Conservation (phyloP, 2,888 invertebrate species). For the Pseudoips prasinana region DNA sequence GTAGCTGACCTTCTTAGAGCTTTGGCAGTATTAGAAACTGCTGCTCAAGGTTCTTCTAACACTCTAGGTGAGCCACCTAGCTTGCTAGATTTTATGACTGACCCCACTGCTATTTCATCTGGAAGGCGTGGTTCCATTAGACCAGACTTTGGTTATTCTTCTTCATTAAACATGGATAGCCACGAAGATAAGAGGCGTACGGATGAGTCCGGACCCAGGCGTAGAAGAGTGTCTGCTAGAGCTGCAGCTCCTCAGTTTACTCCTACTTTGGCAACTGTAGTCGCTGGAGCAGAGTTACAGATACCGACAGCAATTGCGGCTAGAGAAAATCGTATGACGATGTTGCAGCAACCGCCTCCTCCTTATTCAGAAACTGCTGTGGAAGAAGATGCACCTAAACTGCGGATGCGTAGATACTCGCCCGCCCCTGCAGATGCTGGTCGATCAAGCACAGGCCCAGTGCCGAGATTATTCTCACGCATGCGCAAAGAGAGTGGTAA, state of each 20-base stretch:
- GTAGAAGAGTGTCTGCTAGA: conserved; percentile 69
- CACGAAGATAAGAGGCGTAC: conserved; percentile 40
- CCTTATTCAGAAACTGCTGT: conserved; percentile 59
- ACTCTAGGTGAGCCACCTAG: conserved; percentile 43
- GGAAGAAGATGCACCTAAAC: conserved; percentile 50
- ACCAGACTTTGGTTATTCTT: conserved; percentile 56
- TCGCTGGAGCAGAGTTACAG: conserved; percentile 70
- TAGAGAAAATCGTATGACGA: conserved; percentile 69
- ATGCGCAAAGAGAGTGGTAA: conserved; percentile 64
- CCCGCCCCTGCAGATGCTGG: conserved; percentile 64
- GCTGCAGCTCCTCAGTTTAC: conserved; percentile 68
- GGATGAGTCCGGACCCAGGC: conserved; percentile 50
- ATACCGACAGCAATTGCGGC: conserved; percentile 64
- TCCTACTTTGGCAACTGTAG: conserved; percentile 71
- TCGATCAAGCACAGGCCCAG: conserved; percentile 59
- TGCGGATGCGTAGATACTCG: conserved; percentile 65
- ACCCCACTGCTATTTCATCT: conserved; percentile 36
- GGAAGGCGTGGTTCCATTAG: conserved; percentile 62
- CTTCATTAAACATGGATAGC: conserved; percentile 45
- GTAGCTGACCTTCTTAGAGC: conserved; percentile 91
- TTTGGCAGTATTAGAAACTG: conserved; percentile 84
- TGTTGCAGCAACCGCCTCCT: conserved; percentile 72
- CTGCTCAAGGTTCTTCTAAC: conserved; percentile 39
- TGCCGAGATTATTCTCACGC: conserved; percentile 69
- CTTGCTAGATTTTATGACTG: conserved; percentile 50